Evolutionary conservation across 2,113 vertebrate genomes (phyloP).

Genomic region (Coracopsis vasa): DNA sequence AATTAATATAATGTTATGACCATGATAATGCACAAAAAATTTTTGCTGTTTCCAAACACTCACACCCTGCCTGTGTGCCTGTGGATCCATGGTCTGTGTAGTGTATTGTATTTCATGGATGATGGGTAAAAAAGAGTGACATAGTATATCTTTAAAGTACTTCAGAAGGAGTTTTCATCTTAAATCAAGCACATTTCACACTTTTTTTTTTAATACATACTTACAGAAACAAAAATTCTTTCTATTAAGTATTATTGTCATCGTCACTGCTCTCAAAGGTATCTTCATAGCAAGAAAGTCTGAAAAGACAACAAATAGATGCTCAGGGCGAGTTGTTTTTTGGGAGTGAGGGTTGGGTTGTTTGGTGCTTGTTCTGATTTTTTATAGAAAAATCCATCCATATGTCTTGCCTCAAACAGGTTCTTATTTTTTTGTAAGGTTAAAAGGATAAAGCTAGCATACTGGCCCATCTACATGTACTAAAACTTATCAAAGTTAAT

Average conservation of each 20-base stretch:
- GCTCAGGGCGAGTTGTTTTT: fast-evolving
- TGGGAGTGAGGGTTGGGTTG: fast-evolving
- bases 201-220: neutral
- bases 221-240: neutral
- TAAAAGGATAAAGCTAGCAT: neutral
- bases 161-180: neutral
- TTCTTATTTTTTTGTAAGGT: neutral
- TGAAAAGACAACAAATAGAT: neutral
- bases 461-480: neutral
- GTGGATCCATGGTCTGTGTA: neutral
- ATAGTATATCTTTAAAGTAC: neutral
- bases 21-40: neutral
- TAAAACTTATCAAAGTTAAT: neutral
- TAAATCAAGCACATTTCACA: neutral
- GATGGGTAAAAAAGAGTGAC: neutral
- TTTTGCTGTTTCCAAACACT: neutral
- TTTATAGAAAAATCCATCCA: neutral
- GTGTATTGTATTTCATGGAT: neutral
- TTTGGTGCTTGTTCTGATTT: neutral
- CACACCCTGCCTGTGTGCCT: neutral
- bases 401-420: neutral
- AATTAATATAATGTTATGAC: neutral
- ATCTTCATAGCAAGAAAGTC: neutral
- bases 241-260: neutral
- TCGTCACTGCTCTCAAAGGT: neutral